Evolutionary conservation across 1,140 invertebrate species (phyloP).

Genomic region (Drosophila equinoxialis): DNA sequence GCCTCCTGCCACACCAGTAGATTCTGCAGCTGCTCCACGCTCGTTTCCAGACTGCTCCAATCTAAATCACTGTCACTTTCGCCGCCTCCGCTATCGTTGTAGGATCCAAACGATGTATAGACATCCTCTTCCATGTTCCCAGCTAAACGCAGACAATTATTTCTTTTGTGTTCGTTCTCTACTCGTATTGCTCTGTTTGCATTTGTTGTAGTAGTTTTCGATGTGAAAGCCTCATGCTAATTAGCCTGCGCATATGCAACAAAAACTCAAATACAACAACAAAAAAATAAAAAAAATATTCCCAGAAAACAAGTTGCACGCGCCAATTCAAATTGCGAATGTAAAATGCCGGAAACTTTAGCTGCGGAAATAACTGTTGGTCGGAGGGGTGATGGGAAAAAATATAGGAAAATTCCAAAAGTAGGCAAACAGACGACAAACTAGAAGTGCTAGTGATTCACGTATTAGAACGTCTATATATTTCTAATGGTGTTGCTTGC

Average conservation of each 20-base stretch:
- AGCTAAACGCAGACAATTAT: slow-evolving; percentile 41
- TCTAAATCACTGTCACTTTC: slow-evolving; percentile 15
- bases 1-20: slow-evolving; percentile 46
- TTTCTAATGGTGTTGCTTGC: slow-evolving; percentile 8
- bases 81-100: slow-evolving; percentile 49
- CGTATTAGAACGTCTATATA: slow-evolving; percentile 1
- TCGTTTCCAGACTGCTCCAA: slow-evolving; percentile 60
- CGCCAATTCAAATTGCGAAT: slow-evolving; percentile 46
- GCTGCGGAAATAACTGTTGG: slow-evolving; percentile 48
- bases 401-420: neutral
- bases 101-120: slow-evolving; percentile 64
- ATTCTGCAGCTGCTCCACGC: slow-evolving; percentile 43
- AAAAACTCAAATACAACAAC: neutral
- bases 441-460: neutral
- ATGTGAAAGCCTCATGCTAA: slow-evolving; percentile 54
- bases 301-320: slow-evolving; percentile 16
- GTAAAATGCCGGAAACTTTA: slow-evolving; percentile 30
- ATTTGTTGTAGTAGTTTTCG: too few species aligned
- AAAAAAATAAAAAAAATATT: slow-evolving; percentile 22
- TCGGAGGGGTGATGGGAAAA: neutral
- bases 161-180: slow-evolving; percentile 37
- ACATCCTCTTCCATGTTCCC: slow-evolving; percentile 73
- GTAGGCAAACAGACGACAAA: slow-evolving; percentile 12
- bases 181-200: slow-evolving; percentile 33
- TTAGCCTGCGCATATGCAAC: slow-evolving; percentile 64